A percentile compares a stretch with the other conserved stretches of the same genome.
Conservation (phyloP, 2,797 vertebrate genomes). For the Presbytis comata region DNA sequence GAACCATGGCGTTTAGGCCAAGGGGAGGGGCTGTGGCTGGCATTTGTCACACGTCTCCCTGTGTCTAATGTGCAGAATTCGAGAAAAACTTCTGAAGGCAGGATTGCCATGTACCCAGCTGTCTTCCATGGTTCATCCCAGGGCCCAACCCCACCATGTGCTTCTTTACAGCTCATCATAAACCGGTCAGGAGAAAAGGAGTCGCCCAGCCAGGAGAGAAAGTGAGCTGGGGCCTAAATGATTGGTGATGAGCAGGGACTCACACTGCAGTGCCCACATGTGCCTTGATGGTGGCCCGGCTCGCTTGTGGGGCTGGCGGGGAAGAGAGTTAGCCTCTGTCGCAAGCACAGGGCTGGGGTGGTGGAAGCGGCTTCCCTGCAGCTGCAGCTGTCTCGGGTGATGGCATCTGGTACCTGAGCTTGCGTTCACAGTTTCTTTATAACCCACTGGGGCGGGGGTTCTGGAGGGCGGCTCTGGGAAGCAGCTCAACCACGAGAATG, state of each 20-base stretch:
- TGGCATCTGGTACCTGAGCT: accelerated
- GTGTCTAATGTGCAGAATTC: accelerated
- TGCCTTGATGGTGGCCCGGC: too few species aligned
- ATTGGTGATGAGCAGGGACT: too few species aligned
- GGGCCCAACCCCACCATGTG: accelerated
- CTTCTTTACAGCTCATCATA: not conserved
- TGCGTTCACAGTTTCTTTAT: not conserved
- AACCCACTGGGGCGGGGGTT: accelerated
- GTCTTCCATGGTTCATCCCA: too few species aligned
- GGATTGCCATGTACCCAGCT: accelerated
- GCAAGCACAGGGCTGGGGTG: too few species aligned
- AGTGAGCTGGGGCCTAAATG: not conserved
- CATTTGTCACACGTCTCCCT: accelerated
- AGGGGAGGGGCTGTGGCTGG: not conserved
- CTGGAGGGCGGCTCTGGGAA: accelerated
- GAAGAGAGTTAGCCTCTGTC: not conserved
- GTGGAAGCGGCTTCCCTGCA: accelerated
- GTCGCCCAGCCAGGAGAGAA: accelerated
- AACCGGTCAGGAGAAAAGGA: not conserved
- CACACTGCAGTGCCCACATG: too few species aligned
- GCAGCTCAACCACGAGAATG: accelerated
- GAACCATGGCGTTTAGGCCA: accelerated
- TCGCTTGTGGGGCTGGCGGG: not conserved
- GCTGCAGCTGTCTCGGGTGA: accelerated
- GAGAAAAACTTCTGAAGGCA: accelerated